Evolutionary conservation across 1,140 invertebrate species (phyloP).

Genomic region (Mesaphorura yosii): DNA sequence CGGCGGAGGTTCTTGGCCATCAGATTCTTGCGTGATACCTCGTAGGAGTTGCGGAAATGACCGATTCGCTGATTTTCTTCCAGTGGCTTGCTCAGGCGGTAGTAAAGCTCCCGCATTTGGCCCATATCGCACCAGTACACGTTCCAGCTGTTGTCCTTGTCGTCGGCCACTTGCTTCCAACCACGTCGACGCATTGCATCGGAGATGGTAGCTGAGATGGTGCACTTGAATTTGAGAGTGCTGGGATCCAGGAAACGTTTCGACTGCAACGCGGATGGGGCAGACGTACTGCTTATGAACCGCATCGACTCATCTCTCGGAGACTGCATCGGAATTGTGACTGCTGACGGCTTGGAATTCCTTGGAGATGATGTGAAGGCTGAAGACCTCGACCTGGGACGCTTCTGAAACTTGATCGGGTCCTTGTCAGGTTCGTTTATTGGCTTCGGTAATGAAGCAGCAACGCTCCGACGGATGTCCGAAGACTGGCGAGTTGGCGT

Average conservation of each 20-base stretch:
- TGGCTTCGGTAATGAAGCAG: no score
- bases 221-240: conserved; percentile 29
- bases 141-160: conserved; percentile 35
- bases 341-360: no score
- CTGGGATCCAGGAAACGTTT: background rate
- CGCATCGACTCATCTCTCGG: no score
- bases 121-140: conserved; percentile 41
- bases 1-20: conserved; percentile 49
- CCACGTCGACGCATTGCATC: conserved; percentile 23
- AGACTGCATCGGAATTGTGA: no score
- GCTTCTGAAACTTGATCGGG: no score
- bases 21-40: conserved; percentile 49
- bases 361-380: no score
- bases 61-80: conserved; percentile 37
- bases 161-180: conserved; percentile 22
- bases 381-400: no score
- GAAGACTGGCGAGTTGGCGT: no score
- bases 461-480: no score
- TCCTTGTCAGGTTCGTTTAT: no score
- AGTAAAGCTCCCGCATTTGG: conserved; percentile 32
- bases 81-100: conserved; percentile 30
- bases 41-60: conserved; percentile 50
- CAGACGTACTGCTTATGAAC: no score
- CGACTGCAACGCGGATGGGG: no score
- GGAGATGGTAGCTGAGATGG: conserved; percentile 22